Base-by-base conservation (phyloP, 2,113 vertebrate species). In the Acrocephalus arundinaceus region DNA sequence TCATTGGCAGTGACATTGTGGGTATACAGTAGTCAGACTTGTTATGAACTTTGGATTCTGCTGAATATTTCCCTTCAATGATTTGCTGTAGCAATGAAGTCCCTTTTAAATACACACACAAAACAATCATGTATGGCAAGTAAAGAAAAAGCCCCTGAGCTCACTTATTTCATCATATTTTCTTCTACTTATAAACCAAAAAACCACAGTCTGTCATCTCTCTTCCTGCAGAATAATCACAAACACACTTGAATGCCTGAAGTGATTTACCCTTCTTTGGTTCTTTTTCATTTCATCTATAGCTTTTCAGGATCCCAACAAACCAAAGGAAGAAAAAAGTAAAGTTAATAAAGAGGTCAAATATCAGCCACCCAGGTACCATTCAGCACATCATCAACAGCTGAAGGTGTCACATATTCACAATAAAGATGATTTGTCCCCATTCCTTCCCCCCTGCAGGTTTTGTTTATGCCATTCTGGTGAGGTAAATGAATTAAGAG, bases 171-270 rank as follows among this genome's bases (percentile, higher is more conserved):
- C n/a, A 80, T 80, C 37, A 1, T 73, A 31, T 94, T 93, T 96
- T 84, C 92, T 86, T 92, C 45, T 86, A 46, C 72, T 71, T 61
- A 41, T 43, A 85, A 68, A 75, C 71, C 84, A 92, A 94, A 74
- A n/a, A 93, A 87, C 76, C 45, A 16, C 48, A 78, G 41, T 66
- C 84, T 93, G 85, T 88, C 87, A 84, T 61, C 80, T 70, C 45
- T 63, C 41, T 83, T 91, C n/a, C 92, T 89, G 65, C 22, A 81
- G 65, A 92, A 94, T 46, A 90, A 96, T 75, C 85, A 84, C 30
- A 57, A 84, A 65, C 19, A 86, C 41, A 35, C 28, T 72, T 66
- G 61, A 90, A 86, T 52, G 82, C 41, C 83, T 72, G 83, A 83
- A 96, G 67, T 71, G 41, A 92, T 93, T 89, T 66, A 67, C 51